A percentile compares a stretch with the other conserved stretches of the same genome.
These are phyloP conservation scores for Calephelis nemesis DNA, from an alignment of 1,140 invertebrate genomes.

Conservation along the genomic window DNA sequence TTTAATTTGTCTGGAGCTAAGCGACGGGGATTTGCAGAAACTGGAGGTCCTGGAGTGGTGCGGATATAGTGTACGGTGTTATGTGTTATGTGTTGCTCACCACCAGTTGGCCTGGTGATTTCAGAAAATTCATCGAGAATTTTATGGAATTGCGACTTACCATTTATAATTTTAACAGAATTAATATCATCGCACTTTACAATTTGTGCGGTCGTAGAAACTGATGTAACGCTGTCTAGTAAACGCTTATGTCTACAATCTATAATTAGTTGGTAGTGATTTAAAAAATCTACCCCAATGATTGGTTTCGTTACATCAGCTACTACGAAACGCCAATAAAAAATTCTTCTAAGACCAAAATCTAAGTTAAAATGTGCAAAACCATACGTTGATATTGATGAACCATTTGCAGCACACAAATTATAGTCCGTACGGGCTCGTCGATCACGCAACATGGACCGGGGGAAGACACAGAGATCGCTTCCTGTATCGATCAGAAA, in stretches of 20 bases:
- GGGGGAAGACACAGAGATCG: constrained; percentile 26
- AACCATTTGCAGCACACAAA: constrained; percentile 24
- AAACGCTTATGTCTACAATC: background rate
- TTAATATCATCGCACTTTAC: background rate
- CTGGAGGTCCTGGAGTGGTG: constrained; percentile 16
- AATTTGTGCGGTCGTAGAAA: background rate
- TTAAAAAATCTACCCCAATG: constrained; percentile 20
- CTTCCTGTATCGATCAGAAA: constrained; percentile 26
- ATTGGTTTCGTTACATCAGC: constrained; percentile 11
- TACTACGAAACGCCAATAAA: constrained; percentile 19
- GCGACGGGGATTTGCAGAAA: constrained; percentile 9
- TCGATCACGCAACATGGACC: constrained; percentile 1
- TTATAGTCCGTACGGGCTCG: constrained; percentile 10
- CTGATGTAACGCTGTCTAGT: background rate
- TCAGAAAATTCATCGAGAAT: background rate
- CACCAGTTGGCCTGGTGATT: constrained; percentile 3
- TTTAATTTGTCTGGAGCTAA: constrained; percentile 20
- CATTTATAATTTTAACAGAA: background rate
- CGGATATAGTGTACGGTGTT: constrained; percentile 5
- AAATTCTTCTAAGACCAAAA: constrained; percentile 14
- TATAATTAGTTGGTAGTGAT: background rate
- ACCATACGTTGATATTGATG: constrained; percentile 23
- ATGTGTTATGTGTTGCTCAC: background rate
- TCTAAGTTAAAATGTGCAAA: constrained; percentile 20
- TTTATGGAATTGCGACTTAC: background rate